These are phyloP conservation scores for Xiphophorus couchianus DNA, from an alignment of 2,113 vertebrate genomes.

Conservation along the genomic window DNA sequence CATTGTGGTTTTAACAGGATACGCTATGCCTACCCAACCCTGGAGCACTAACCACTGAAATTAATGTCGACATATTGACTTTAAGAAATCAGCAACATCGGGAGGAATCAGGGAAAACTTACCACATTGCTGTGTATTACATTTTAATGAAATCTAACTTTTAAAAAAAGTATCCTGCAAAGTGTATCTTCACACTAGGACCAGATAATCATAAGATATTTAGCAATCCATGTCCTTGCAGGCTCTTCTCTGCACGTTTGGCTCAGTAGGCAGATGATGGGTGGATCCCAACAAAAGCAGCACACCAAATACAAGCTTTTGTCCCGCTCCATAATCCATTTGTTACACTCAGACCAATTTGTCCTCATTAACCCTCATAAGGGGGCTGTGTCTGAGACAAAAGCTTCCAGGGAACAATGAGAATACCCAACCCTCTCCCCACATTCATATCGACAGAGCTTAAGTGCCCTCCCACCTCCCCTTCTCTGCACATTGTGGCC, in stretches of 20 bases:
- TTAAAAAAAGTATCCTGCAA: slow-evolving; percentile 8
- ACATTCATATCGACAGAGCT: slow-evolving; percentile 70
- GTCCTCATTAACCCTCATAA: slow-evolving; percentile 95
- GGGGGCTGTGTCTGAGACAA: slow-evolving; percentile 89
- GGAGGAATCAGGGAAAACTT: not conserved
- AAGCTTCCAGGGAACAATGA: slow-evolving; percentile 86
- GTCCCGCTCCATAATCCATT: slow-evolving; percentile 85
- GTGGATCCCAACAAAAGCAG: slow-evolving; percentile 68
- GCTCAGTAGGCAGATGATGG: slow-evolving; percentile 82
- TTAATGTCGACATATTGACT: slow-evolving; percentile 66
- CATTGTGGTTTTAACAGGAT: slow-evolving; percentile 71
- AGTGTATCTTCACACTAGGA: slow-evolving; percentile 21
- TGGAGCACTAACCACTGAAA: slow-evolving; percentile 58
- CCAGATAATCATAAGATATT: slow-evolving; percentile 79
- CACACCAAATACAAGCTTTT: slow-evolving; percentile 80
- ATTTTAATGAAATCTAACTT: slow-evolving; percentile 9
- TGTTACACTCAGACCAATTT: slow-evolving; percentile 91
- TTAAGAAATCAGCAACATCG: slow-evolving; percentile 16
- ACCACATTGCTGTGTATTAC: slow-evolving; percentile 13
- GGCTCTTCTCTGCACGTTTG: slow-evolving; percentile 82
- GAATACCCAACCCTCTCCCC: slow-evolving; percentile 62
- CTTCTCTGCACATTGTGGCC: slow-evolving; percentile 73
- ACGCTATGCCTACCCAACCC: slow-evolving; percentile 64
- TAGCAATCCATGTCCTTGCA: slow-evolving; percentile 84
- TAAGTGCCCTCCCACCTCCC: slow-evolving; percentile 72